Evolutionary conservation across 2,797 vertebrate species (phyloP).

Genomic region (Schizopygopsis malacanthus): DNA sequence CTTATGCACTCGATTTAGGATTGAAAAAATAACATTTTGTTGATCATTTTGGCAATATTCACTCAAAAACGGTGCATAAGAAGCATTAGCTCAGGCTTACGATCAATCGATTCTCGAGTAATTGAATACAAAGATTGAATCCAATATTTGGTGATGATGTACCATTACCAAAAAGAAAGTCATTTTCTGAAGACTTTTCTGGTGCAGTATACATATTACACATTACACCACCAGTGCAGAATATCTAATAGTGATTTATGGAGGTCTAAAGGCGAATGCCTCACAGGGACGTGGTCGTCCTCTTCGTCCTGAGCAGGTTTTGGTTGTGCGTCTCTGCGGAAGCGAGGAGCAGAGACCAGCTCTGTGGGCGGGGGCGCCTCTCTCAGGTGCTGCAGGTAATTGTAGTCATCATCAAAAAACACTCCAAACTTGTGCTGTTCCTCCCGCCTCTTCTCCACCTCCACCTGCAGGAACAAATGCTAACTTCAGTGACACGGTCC

Average conservation of each 20-base stretch:
- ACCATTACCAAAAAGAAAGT: no score
- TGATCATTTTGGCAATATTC: not conserved
- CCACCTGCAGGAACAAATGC: slow-evolving; percentile 65
- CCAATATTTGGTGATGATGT: not conserved
- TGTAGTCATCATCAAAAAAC: slow-evolving; percentile 95
- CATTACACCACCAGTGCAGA: not conserved
- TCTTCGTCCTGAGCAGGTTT: slow-evolving; percentile 65
- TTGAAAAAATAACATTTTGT: not conserved
- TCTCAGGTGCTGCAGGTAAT: slow-evolving; percentile 97
- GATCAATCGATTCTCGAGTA: not conserved
- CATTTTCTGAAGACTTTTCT: not conserved
- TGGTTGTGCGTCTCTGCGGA: slow-evolving; percentile 42
- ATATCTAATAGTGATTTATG: not conserved
- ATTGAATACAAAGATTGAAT: not conserved
- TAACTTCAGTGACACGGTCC: not conserved
- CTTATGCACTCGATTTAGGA: not conserved
- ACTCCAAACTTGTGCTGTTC: slow-evolving; percentile 91
- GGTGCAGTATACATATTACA: not conserved
- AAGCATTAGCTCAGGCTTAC: not conserved
- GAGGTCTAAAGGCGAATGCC: slow-evolving; percentile 38
- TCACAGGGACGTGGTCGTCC: slow-evolving; percentile 72
- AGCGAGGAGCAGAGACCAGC: slow-evolving; percentile 76
- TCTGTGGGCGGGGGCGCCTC: slow-evolving; percentile 79
- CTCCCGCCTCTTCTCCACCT: slow-evolving; percentile 82
- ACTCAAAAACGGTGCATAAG: not conserved